Evolutionary conservation across 1,140 invertebrate species (phyloP), one percentile per base, ranked within the genome.

Genomic region (Holcopasites calliopsidis): DNA sequence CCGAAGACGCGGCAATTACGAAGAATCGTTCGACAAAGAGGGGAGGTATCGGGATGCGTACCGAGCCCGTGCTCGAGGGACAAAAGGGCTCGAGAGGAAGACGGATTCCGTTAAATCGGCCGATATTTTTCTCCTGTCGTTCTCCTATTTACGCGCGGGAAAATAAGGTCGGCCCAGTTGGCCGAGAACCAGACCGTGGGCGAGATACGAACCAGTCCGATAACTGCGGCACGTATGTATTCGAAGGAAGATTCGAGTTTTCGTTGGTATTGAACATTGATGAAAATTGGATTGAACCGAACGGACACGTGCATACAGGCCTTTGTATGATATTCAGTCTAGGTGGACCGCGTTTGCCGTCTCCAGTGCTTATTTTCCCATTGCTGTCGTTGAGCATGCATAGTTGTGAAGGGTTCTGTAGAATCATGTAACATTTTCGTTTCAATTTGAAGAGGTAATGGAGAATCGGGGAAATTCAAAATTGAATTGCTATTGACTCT

Each of bases 311-410:
- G n/a, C 42, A 26, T 11, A 10, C 10, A 7, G 38, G 55, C 16
- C 50, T 13, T 38, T 31, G 50, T 55, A 16, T 52, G 50, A 68
- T 68, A 68, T 55, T 68, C 26, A 68, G 40, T 68, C 40, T 54
- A 21, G 11, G 55, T n/a, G 35, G 18, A 28, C 8, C 26, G 26
- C 42, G n/a, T 33, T 47, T 11, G 16, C 28, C 33, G 8, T 58
- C 33, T 44, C 54, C 28, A 26, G 5, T 21, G 21, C 13, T 57
- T 21, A 47, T 66, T 23, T 66, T 18, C 11, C 10, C 26, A 62
- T 13, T 21, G 26, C 26, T 33, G 2, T 35, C 31, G 54, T n/a
- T 50, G 44, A 18, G 47, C 16, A 6, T 23, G 47, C 47, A 38
- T 38, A 4, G 35, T 38, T 10, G 35, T 38, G 35, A 4, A 38